phyloP scores from a whole-genome alignment of 1,140 invertebrate genomes.

The Aporrectodea caliginosa region DNA sequence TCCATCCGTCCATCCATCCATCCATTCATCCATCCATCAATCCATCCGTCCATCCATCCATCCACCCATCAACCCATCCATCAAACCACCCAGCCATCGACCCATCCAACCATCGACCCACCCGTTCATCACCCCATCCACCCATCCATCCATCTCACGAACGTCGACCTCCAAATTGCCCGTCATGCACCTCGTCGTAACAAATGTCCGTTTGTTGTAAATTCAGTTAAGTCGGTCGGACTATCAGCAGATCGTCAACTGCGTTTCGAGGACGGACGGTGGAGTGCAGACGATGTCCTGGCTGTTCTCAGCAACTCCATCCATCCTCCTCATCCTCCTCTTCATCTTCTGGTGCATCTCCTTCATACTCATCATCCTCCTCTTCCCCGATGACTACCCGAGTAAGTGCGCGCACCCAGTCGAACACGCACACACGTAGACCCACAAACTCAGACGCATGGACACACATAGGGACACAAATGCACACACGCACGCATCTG shows the following conservation, averaged over 20 bases:
- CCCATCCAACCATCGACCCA: not conserved
- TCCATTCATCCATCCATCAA: too few species aligned
- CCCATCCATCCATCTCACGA: not conserved
- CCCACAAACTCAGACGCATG: not conserved
- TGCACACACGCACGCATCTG: not conserved
- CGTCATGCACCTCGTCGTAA: not conserved
- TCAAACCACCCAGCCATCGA: too few species aligned
- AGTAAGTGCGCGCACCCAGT: conserved; percentile 35
- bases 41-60: too few species aligned
- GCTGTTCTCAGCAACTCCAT: conserved; percentile 33
- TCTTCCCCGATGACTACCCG: conserved; percentile 34
- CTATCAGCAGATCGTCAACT: conserved; percentile 34
- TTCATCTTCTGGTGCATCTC: conserved; percentile 37
- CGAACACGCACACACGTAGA: not conserved
- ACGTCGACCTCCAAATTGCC: not conserved
- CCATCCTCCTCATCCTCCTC: conserved; percentile 35
- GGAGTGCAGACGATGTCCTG: conserved; percentile 26
- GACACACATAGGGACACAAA: too few species aligned
- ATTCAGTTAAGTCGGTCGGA: conserved; percentile 30
- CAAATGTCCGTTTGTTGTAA: conserved; percentile 2
- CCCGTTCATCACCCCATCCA: not conserved
- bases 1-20: too few species aligned
- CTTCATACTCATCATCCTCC: conserved; percentile 41
- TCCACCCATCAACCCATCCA: too few species aligned
- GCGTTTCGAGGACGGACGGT: conserved; percentile 15